Percentiles rank a stretch among this genome's conserved stretches.
Conservation (phyloP, 2,888 invertebrate species). For the Pollenia labialis region DNA sequence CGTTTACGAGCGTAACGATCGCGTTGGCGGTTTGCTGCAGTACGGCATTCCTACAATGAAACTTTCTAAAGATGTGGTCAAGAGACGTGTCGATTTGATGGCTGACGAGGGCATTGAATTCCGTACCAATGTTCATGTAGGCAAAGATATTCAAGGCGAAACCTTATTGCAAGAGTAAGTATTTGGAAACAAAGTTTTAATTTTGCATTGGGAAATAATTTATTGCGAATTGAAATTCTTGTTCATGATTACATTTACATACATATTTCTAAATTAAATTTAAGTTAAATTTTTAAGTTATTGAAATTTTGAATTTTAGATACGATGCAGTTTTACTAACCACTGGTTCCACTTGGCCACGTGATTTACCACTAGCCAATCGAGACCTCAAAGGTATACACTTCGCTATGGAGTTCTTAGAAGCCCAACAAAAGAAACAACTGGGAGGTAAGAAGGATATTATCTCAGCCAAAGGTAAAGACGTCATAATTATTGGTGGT, state of each 20-base stretch:
- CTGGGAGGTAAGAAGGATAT: conserved; percentile 87
- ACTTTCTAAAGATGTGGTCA: conserved; percentile 96
- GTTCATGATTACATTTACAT: neutral
- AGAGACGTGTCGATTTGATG: conserved; percentile 93
- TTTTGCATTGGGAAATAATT: neutral
- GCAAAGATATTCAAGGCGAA: conserved; percentile 93
- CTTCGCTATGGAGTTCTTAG: conserved; percentile 99
- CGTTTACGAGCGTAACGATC: conserved; percentile 98
- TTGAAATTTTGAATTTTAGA: conserved; percentile 82
- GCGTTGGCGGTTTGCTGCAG: conserved; percentile 96
- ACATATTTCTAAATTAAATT: neutral
- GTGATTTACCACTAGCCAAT: conserved; percentile 94
- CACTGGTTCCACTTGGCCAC: conserved; percentile 98
- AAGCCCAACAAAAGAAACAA: conserved; percentile 98
- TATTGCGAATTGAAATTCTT: neutral
- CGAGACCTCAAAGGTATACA: conserved; percentile 96
- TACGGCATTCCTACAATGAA: conserved; percentile 99
- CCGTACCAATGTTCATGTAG: conserved; percentile 95
- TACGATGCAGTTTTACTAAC: conserved; percentile 95
- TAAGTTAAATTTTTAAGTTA: too few relatives aligned
- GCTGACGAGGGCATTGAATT: conserved; percentile 95
- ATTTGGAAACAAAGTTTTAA: neutral
- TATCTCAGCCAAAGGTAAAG: conserved; percentile 95
- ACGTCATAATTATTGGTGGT: conserved; percentile 95
- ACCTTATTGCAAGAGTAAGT: conserved; percentile 87